These are phyloP conservation scores for Stegostoma tigrinum DNA, from an alignment of 2,113 vertebrate genomes.

Conservation along the genomic window DNA sequence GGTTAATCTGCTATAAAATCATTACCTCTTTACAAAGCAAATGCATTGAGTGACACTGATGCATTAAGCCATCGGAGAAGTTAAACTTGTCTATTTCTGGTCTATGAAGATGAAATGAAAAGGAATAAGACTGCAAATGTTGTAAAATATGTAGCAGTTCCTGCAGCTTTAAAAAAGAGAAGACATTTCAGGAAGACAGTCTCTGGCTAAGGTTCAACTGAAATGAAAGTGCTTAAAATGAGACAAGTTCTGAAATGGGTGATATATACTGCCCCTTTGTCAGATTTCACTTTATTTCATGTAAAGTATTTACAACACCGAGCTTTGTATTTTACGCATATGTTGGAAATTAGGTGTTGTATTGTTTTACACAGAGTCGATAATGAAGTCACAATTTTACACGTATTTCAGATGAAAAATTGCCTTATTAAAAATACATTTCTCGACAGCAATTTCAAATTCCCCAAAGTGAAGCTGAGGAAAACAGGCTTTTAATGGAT, in stretches of 20 bases:
- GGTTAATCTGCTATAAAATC: background rate
- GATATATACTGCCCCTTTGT: background rate
- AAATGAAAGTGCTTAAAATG: background rate
- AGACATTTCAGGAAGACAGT: background rate
- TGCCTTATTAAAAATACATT: background rate
- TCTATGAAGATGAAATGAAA: background rate
- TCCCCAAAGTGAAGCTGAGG: constrained; percentile 4
- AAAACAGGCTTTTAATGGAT: constrained; percentile 14
- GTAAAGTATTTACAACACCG: background rate
- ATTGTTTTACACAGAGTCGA: background rate
- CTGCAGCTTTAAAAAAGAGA: background rate
- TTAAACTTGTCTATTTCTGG: background rate
- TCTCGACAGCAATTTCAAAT: constrained; percentile 18
- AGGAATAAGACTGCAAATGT: background rate
- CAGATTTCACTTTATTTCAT: background rate
- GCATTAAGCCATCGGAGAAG: too few species aligned
- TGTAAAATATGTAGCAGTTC: background rate
- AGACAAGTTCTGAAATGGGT: too few species aligned
- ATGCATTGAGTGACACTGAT: background rate
- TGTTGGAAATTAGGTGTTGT: background rate
- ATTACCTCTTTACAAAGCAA: background rate
- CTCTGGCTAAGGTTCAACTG: background rate
- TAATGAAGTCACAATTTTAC: background rate
- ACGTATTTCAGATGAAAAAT: background rate
- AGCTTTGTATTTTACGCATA: background rate